These are phyloP conservation scores for Xerus rutilus DNA, from an alignment of 2,797 vertebrate species.

Conservation along the genomic window DNA sequence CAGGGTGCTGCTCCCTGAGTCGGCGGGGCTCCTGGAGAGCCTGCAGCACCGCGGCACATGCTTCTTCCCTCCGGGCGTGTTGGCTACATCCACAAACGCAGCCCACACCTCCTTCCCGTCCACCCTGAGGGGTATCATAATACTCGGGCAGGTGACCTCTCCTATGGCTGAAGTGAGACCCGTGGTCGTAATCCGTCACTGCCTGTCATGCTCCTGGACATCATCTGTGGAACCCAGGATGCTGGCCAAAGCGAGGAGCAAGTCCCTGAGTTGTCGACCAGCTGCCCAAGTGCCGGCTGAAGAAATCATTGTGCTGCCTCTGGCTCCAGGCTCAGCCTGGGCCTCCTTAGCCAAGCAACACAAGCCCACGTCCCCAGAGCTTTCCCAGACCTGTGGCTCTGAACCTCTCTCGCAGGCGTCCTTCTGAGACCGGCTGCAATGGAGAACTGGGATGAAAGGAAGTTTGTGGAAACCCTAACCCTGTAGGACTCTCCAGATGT, in stretches of 20 bases:
- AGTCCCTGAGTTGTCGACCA: constrained; percentile 92
- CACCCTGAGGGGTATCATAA: constrained; percentile 91
- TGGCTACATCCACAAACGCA: constrained; percentile 85
- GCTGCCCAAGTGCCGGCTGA: constrained; percentile 93
- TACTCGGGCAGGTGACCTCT: constrained; percentile 92
- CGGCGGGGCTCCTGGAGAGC: constrained; percentile 62
- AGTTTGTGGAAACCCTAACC: neutral
- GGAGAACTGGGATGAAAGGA: neutral
- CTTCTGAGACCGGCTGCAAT: constrained; percentile 63
- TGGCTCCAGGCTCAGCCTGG: constrained; percentile 88
- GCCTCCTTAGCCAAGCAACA: constrained; percentile 92
- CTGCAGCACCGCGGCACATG: constrained; percentile 74
- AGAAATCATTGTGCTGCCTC: constrained; percentile 92
- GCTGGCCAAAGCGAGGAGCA: constrained; percentile 90
- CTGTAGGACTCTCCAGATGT: accelerated
- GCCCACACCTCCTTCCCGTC: constrained; percentile 93
- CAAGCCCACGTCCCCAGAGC: constrained; percentile 89
- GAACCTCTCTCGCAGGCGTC: constrained; percentile 92
- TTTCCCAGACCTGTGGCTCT: constrained; percentile 86
- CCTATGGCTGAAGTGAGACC: constrained; percentile 94
- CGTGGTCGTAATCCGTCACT: constrained; percentile 94
- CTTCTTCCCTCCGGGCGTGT: constrained; percentile 87
- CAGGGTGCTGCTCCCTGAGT: constrained; percentile 62
- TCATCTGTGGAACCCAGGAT: constrained; percentile 91
- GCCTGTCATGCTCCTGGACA: constrained; percentile 93